These are phyloP conservation scores for Theocolax elegans DNA, from an alignment of 1,140 invertebrate genomes.

Conservation along the genomic window DNA sequence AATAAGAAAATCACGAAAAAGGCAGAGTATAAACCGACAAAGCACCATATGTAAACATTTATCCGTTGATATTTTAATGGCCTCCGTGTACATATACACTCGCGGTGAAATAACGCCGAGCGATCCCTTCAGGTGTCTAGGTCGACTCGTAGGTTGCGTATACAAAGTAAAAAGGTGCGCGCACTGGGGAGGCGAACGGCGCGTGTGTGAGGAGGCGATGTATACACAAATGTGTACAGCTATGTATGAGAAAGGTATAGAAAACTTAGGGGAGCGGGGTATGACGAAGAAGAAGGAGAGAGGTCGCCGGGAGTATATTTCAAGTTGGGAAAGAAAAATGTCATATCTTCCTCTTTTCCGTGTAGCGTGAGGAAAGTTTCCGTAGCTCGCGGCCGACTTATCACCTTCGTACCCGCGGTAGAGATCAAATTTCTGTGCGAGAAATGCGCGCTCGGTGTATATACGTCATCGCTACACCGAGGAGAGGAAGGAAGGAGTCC, in stretches of 20 bases:
- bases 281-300: conserved; percentile 1
- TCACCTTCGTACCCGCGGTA: conserved; percentile 10
- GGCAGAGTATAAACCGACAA: too few relatives aligned
- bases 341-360: background rate
- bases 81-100: too few relatives aligned
- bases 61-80: too few relatives aligned
- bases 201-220: background rate
- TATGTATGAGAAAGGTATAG: background rate
- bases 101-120: conserved; percentile 2
- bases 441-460: conserved; percentile 1
- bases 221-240: background rate
- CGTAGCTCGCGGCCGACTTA: conserved; percentile 1
- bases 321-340: background rate
- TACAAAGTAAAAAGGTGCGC: too few relatives aligned
- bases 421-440: conserved; percentile 17
- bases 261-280: background rate
- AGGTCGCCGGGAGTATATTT: background rate
- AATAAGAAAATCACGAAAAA: too few relatives aligned
- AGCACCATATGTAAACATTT: too few relatives aligned
- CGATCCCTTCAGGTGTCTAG: conserved; percentile 8
- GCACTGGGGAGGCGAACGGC: too few relatives aligned
- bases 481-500: conserved; percentile 38
- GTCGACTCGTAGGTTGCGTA: too few relatives aligned
- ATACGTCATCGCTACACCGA: conserved; percentile 30
- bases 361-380: background rate